These are phyloP conservation scores for Sakesphorus luctuosus DNA, from an alignment of 2,113 vertebrate genomes.

Conservation along the genomic window DNA sequence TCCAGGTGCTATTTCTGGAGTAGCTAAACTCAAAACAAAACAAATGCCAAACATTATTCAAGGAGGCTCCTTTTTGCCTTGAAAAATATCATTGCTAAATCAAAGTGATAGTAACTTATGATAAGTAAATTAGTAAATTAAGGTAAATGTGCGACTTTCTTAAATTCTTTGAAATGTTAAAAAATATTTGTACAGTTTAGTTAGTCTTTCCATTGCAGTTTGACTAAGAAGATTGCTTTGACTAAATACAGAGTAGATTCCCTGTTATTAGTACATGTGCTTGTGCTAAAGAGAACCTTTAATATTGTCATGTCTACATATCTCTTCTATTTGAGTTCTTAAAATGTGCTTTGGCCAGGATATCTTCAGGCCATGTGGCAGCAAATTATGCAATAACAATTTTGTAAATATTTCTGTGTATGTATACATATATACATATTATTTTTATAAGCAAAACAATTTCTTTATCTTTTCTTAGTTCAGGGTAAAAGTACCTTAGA, in stretches of 20 bases:
- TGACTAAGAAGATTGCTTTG: neutral
- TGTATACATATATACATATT: neutral
- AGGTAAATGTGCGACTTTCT: neutral
- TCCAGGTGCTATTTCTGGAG: neutral
- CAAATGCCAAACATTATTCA: neutral
- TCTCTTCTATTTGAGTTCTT: neutral
- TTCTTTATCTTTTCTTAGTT: neutral
- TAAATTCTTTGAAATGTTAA: neutral
- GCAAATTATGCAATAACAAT: neutral
- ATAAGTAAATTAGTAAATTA: neutral
- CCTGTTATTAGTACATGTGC: neutral
- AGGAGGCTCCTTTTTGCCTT: neutral
- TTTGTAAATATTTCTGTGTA: neutral
- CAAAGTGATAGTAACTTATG: neutral
- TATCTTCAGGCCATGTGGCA: neutral
- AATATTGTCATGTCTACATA: neutral
- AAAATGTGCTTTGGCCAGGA: neutral
- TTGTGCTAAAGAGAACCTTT: neutral
- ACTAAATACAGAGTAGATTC: neutral
- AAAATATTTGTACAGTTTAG: neutral
- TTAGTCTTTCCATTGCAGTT: neutral
- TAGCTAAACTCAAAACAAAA: neutral
- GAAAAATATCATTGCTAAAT: neutral
- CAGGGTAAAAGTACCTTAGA: neutral
- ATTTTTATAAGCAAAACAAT: neutral